These are phyloP conservation scores for Crypturellus tataupa DNA, from an alignment of 2,797 vertebrate species.

Conservation along the genomic window DNA sequence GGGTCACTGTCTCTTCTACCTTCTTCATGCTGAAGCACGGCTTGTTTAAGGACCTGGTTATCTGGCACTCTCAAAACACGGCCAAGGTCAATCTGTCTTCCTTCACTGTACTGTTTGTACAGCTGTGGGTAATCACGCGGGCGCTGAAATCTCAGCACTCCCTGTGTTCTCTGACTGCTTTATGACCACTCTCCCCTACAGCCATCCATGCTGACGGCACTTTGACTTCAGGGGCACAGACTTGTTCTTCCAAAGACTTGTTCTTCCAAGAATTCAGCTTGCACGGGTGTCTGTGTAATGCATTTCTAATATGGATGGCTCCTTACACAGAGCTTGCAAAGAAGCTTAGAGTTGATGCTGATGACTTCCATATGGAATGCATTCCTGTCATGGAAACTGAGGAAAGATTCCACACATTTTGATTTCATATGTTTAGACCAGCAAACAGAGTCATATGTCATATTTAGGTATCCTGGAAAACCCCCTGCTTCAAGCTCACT, in stretches of 20 bases:
- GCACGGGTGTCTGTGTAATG: slow-evolving; percentile 51
- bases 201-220: not conserved
- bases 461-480: not conserved
- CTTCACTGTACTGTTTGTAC: slow-evolving; percentile 67
- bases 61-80: slow-evolving; percentile 67
- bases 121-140: slow-evolving; percentile 68
- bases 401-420: not conserved
- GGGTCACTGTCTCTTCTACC: slow-evolving; percentile 28
- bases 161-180: slow-evolving; percentile 53
- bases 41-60: slow-evolving; percentile 58
- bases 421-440: not conserved
- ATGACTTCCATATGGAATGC: slow-evolving; percentile 39
- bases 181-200: slow-evolving; percentile 35
- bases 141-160: slow-evolving; percentile 70
- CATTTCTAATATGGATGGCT: slow-evolving; percentile 29
- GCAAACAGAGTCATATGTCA: not conserved
- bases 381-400: slow-evolving; percentile 17
- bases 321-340: not conserved
- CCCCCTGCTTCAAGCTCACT: not conserved
- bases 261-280: slow-evolving; percentile 44
- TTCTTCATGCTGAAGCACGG: slow-evolving; percentile 44
- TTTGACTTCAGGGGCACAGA: slow-evolving; percentile 39
- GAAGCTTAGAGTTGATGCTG: slow-evolving; percentile 17
- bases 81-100: slow-evolving; percentile 74
- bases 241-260: slow-evolving; percentile 20